Percentiles rank a stretch among this genome's conserved stretches.
These are phyloP conservation scores for Iphiclides podalirius DNA, from an alignment of 2,888 invertebrate genomes.

Conservation along the genomic window DNA sequence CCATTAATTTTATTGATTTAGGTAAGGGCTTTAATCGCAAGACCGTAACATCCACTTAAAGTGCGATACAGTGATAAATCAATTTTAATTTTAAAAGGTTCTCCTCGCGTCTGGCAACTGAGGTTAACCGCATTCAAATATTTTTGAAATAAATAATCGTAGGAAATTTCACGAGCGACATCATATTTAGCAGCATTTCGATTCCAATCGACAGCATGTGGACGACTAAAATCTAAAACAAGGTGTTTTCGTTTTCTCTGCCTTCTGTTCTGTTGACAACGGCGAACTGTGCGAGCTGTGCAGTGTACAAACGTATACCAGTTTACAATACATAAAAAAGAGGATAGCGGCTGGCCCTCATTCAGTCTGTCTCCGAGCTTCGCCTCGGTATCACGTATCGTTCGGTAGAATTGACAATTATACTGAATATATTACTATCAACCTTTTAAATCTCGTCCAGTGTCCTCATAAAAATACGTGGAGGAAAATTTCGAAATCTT, in stretches of 20 bases:
- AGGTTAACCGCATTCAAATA: neutral
- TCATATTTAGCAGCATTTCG: conserved; percentile 36
- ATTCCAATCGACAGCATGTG: conserved; percentile 37
- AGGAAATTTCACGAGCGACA: conserved; percentile 12
- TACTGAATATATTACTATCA: conserved; percentile 4
- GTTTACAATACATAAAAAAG: conserved; percentile 71
- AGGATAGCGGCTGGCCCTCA: conserved; percentile 66
- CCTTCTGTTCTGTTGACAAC: conserved; percentile 46
- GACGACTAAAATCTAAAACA: conserved; percentile 44
- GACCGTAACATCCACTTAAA: no score
- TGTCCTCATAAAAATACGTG: neutral
- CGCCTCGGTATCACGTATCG: conserved; percentile 45
- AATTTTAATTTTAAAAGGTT: no score
- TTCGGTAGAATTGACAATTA: conserved; percentile 13
- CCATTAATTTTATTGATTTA: no score
- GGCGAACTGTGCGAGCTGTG: conserved; percentile 31
- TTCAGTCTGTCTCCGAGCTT: conserved; percentile 57
- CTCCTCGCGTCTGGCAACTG: no score
- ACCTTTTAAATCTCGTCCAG: conserved; percentile 3
- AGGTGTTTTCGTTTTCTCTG: conserved; percentile 43
- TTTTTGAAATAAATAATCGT: no score
- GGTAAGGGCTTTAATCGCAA: no score
- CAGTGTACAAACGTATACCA: conserved; percentile 66
- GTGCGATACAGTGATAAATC: no score
- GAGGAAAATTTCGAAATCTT: neutral